A percentile compares a stretch with the other conserved stretches of the same genome.
Evolutionary conservation across 2,888 invertebrate species (phyloP).

Genomic region (Heteropelma amictum): DNA sequence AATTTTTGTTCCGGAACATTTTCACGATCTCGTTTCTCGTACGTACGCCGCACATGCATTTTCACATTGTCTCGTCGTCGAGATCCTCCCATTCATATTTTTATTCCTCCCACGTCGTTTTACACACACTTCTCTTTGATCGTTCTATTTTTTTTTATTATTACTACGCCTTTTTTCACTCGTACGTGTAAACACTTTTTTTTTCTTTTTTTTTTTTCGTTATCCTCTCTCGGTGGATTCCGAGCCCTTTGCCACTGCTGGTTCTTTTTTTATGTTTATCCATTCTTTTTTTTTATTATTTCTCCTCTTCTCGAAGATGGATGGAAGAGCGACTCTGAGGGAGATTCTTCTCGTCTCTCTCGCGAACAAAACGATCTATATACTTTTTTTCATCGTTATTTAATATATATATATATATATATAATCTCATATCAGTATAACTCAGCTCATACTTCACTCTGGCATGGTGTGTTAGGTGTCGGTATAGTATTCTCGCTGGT

Average conservation of each 20-base stretch:
- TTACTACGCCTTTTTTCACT: neutral
- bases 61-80: too few relatives aligned
- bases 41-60: too few relatives aligned
- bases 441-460: neutral
- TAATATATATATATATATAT: too few relatives aligned
- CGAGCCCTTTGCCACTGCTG: neutral
- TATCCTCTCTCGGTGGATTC: neutral
- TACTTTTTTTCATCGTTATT: too few relatives aligned
- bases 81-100: too few relatives aligned
- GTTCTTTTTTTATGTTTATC: neutral
- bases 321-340: neutral
- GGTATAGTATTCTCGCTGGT: constrained; percentile 32
- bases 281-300: neutral
- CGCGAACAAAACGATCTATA: constrained; percentile 44
- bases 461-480: constrained; percentile 33
- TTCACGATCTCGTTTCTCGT: too few relatives aligned
- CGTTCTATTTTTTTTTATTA: neutral
- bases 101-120: too few relatives aligned
- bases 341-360: constrained; percentile 1
- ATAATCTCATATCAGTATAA: neutral
- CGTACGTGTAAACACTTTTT: neutral
- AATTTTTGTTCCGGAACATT: too few relatives aligned
- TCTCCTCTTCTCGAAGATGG: neutral
- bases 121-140: neutral
- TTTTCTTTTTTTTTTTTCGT: too few relatives aligned